Evolutionary conservation across 2,888 invertebrate species (phyloP), one percentile per base, ranked within the genome.

Genomic region (Scaptomyza reducta): DNA sequence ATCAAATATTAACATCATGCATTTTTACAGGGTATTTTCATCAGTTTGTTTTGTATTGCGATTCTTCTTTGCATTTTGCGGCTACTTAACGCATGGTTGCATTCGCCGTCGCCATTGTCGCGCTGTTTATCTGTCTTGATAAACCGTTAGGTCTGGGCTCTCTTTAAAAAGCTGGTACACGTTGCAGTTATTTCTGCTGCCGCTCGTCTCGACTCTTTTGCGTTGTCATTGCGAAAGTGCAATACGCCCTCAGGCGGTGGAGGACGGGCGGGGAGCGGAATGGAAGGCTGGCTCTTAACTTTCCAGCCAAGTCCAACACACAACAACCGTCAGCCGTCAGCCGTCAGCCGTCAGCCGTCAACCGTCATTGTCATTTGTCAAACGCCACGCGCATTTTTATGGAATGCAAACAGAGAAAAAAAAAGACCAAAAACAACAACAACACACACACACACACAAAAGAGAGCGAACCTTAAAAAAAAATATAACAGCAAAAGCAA

Each of bases 321-420:
- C 35, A 38, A 38, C 38, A 35, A 14, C 62, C n/a, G n/a, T n/a
- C 58, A 50, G n/a, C n/a, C n/a, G n/a, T n/a, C n/a, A n/a, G n/a
- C n/a, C n/a, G n/a, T n/a, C n/a, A n/a, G n/a, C 61, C n/a, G n/a
- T n/a, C n/a, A 58, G 42, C 61, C 62, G 64, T 75, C 74, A 75
- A 72, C 76, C 74, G 74, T 75, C 75, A 72, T 75, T 75, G 75
- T 75, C 77, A 75, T 75, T 75, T 75, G 75, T 75, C 75, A 75
- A 75, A 78, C 66, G 78, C 76, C 76, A 77, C 58, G 74, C 75
- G 69, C 73, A 64, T 56, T 73, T 66, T 76, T 71, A 70, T 74
- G 74, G 74, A 74, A 74, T 74, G 76, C 56, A 71, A 71, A 70
- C 35, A 45, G 38, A 62, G 22, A 49, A 13, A 31, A 31, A 10